Evolutionary conservation across 2,888 invertebrate genomes (phyloP).

Genomic region (Heliconius erato): DNA sequence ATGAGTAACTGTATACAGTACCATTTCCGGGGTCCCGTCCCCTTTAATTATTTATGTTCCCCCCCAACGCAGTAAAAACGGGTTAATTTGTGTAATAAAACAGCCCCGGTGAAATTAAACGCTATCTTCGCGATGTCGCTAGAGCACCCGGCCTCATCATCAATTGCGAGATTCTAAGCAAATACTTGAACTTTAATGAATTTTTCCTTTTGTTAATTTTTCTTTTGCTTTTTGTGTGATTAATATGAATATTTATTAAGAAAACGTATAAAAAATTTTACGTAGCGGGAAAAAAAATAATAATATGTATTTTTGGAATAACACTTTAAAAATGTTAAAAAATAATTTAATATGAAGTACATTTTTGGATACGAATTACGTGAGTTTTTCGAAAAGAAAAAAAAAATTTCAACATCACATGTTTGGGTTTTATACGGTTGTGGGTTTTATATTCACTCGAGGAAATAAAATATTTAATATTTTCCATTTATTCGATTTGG

Average conservation of each 20-base stretch:
- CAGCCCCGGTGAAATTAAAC: constrained; percentile 67
- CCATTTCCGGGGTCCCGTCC: constrained; percentile 56
- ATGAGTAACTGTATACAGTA: constrained; percentile 53
- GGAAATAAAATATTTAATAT: no score
- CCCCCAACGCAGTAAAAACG: constrained; percentile 70
- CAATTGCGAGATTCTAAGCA: constrained; percentile 67
- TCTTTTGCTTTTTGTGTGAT: constrained; percentile 15
- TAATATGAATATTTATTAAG: background rate
- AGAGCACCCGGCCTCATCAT: constrained; percentile 60
- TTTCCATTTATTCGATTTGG: no score
- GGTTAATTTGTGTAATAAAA: constrained; percentile 80
- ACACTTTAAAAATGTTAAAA: no score
- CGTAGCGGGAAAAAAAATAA: no score
- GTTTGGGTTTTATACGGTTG: no score
- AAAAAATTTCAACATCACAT: no score
- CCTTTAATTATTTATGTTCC: constrained; percentile 73
- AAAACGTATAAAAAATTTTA: no score
- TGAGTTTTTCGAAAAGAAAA: background rate
- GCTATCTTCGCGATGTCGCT: constrained; percentile 59
- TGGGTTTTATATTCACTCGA: no score
- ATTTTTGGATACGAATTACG: constrained; percentile 2
- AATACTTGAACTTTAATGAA: constrained; percentile 73
- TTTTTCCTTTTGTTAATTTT: constrained; percentile 62
- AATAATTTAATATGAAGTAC: background rate
- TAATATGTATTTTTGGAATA: no score